Evolutionary conservation across 2,797 vertebrate genomes (phyloP), one percentile per base, ranked within the genome.

Genomic region (Macropodus opercularis): DNA sequence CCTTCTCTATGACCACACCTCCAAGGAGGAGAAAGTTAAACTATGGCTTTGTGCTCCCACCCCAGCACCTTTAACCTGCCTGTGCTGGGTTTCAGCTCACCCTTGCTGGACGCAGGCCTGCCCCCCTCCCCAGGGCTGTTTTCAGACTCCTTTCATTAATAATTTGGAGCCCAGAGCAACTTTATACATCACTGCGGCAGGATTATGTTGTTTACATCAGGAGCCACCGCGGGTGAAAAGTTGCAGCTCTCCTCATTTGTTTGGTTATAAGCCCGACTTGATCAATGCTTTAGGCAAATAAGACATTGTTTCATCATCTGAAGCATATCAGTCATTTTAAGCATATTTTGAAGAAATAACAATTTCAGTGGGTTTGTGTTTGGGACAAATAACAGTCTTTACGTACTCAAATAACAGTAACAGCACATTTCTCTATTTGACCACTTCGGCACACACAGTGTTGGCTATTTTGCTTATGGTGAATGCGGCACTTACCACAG

Each of bases 1-100:
- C 52, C 44, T 55, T 59, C 50, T 60, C 23, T 35, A 39, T 69
- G 85, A 89, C 87, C 89, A 89, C 90, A 86, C 91, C 89, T 91
- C 61, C 34, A 62, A 86, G 88, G 88, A 84, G 86, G 86, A 43
- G 85, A 77, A 69, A 79, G 26, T 44, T 22, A 32, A 23, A 31
- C 40, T 31, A 65, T 48, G 21, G 62, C 57, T 59, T 35, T 36
- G 27, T n/a, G 3, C 15, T 18, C 18, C 38, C 11, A 11, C 12
- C 6, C 6, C 27, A 51, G 23, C 10, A 35, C 43, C 38, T 59
- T 65, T 59, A 69, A 72, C 63, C 70, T 69, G 36, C 38, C 23
- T 36, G 31, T 34, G 65, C 24, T 36, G 18, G 14, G 23, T 65
- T 35, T 72, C 56, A 53, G 29, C 38, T 62, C 27, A 23, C 34